These are phyloP conservation scores for Heliconius cydno DNA, from an alignment of 2,888 invertebrate genomes.

Conservation along the genomic window DNA sequence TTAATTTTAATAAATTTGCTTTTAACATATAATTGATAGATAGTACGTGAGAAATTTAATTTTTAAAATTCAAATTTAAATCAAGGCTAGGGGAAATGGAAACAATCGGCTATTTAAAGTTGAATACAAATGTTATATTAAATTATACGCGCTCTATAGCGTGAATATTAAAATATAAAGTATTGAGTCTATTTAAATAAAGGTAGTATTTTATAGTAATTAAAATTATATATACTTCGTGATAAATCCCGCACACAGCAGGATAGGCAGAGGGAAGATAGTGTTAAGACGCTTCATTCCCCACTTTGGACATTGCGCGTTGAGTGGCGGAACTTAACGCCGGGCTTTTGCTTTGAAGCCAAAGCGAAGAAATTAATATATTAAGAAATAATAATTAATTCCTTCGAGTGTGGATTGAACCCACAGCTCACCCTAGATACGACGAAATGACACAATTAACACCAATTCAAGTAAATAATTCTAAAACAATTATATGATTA, in stretches of 20 bases:
- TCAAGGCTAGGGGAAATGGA: slow-evolving; percentile 43
- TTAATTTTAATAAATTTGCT: slow-evolving; percentile 3
- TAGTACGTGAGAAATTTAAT: slow-evolving; percentile 27
- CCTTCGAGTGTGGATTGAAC: too few species aligned
- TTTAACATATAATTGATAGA: slow-evolving; percentile 10
- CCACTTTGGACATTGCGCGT: too few species aligned
- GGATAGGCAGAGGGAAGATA: too few species aligned
- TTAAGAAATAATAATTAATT: too few species aligned
- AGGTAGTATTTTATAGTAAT: too few species aligned
- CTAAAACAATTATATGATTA: not conserved
- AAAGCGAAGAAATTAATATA: too few species aligned
- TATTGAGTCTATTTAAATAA: not conserved
- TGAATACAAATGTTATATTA: slow-evolving; percentile 45
- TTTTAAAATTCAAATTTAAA: slow-evolving; percentile 42
- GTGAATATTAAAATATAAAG: slow-evolving; percentile 25
- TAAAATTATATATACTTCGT: too few species aligned
- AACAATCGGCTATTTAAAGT: slow-evolving; percentile 49
- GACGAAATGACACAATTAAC: not conserved
- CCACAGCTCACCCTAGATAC: too few species aligned
- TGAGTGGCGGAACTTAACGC: too few species aligned
- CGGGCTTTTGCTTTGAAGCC: too few species aligned
- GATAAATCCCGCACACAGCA: too few species aligned
- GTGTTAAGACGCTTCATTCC: too few species aligned
- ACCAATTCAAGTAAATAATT: not conserved
- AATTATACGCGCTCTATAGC: slow-evolving; percentile 30